Conservation (phyloP, 2,888 invertebrate genomes). For the Stomorhina lunata region DNA sequence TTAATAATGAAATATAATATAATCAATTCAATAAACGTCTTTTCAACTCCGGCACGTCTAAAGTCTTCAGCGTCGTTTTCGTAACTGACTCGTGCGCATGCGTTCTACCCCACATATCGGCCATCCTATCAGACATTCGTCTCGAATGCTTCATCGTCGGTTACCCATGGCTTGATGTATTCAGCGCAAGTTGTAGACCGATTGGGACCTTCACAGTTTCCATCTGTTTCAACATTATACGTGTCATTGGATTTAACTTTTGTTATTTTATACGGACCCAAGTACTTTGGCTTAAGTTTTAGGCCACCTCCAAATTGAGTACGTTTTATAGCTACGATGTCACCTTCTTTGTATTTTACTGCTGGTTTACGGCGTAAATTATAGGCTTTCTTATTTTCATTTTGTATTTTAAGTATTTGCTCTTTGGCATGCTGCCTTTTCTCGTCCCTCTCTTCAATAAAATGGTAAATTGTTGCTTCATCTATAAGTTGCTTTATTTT, state of each 20-base stretch:
- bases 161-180: constrained; percentile 34
- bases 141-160: too few relatives aligned
- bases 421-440: constrained; percentile 6
- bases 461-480: not conserved
- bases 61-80: too few relatives aligned
- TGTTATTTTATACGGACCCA: not conserved
- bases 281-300: too few relatives aligned
- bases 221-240: not conserved
- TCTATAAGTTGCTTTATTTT: not conserved
- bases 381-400: constrained; percentile 6
- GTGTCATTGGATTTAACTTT: not conserved
- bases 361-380: constrained; percentile 4
- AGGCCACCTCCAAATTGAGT: too few relatives aligned
- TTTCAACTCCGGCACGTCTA: too few relatives aligned
- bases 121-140: too few relatives aligned
- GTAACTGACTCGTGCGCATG: too few relatives aligned
- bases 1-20: too few relatives aligned
- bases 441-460: too few relatives aligned
- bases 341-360: not conserved
- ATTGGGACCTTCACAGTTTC: constrained; percentile 3
- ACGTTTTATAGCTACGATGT: too few relatives aligned
- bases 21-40: too few relatives aligned
- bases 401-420: constrained; percentile 18
- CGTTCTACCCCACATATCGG: too few relatives aligned
- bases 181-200: constrained; percentile 22